phyloP scores from a whole-genome alignment of 2,888 invertebrate species.

The Dynastes grantii region DNA sequence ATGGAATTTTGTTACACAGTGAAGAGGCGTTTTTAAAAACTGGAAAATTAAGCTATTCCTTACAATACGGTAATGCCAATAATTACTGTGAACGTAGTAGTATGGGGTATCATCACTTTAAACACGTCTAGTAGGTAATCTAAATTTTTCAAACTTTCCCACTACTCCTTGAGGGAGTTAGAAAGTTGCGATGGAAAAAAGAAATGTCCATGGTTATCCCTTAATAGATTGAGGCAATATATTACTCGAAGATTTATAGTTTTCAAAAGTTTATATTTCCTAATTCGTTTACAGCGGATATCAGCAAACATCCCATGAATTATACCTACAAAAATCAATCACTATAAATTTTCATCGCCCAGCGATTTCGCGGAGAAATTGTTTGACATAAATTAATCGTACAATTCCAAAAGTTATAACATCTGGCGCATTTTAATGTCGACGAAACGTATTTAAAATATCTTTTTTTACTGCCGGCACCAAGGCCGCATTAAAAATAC shows the following conservation, averaged over 20 bases:
- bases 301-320: neutral
- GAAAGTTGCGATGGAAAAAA: too few species aligned
- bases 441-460: conserved; percentile 13
- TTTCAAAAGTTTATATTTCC: neutral
- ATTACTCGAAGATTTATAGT: neutral
- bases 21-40: too few species aligned
- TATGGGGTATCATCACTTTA: too few species aligned
- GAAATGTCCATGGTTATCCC: too few species aligned
- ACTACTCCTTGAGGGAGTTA: too few species aligned
- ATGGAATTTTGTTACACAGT: too few species aligned
- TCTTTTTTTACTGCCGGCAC: conserved; percentile 12
- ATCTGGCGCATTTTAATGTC: conserved; percentile 23
- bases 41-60: too few species aligned
- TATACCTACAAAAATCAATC: conserved; percentile 6
- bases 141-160: too few species aligned
- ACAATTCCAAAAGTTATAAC: conserved; percentile 19
- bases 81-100: too few species aligned
- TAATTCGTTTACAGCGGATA: conserved; percentile 3
- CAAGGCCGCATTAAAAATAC: conserved; percentile 24
- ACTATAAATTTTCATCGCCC: conserved; percentile 6
- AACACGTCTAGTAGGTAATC: too few species aligned
- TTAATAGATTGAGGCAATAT: too few species aligned
- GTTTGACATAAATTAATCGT: conserved; percentile 27
- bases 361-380: conserved; percentile 9
- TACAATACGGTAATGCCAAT: too few species aligned